Evolutionary conservation across 2,797 vertebrate species (phyloP).

Genomic region (Pogonophryne albipinna): DNA sequence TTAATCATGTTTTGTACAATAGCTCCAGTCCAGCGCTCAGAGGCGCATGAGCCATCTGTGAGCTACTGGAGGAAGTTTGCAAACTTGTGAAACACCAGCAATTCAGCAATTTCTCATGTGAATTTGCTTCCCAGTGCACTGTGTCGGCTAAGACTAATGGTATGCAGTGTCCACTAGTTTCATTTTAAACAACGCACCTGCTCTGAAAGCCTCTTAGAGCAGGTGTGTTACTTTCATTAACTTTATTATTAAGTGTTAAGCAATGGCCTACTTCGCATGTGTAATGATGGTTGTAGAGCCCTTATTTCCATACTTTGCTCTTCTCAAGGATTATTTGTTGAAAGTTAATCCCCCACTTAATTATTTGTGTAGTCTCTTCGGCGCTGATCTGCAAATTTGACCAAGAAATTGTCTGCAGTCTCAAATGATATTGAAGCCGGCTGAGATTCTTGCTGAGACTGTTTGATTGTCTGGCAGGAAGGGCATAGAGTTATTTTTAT

Average conservation of each 20-base stretch:
- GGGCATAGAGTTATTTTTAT: neutral
- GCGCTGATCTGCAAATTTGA: neutral
- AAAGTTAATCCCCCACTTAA: slow-evolving; percentile 4
- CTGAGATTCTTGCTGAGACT: too few species aligned
- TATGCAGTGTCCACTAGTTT: slow-evolving; percentile 53
- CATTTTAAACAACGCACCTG: slow-evolving; percentile 65
- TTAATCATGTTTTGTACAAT: slow-evolving; percentile 46
- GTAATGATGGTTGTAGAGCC: neutral
- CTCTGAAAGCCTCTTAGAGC: slow-evolving; percentile 24
- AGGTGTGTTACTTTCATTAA: slow-evolving; percentile 53
- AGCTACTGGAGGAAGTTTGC: slow-evolving; percentile 44
- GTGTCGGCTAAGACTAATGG: slow-evolving; percentile 60
- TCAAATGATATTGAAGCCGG: too few species aligned
- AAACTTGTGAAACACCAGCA: slow-evolving; percentile 57
- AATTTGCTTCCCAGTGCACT: slow-evolving; percentile 56
- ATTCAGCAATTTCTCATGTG: slow-evolving; percentile 61
- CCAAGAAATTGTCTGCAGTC: too few species aligned
- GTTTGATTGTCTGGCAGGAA: neutral
- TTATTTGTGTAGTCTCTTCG: slow-evolving; percentile 1
- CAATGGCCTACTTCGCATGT: neutral
- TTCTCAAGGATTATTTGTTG: neutral
- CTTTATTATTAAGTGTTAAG: slow-evolving; percentile 13
- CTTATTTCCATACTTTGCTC: neutral
- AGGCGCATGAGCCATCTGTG: slow-evolving; percentile 63
- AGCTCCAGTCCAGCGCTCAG: slow-evolving; percentile 44